Base-by-base conservation (phyloP, 2,888 invertebrate genomes). In the Anaspis maculata region DNA sequence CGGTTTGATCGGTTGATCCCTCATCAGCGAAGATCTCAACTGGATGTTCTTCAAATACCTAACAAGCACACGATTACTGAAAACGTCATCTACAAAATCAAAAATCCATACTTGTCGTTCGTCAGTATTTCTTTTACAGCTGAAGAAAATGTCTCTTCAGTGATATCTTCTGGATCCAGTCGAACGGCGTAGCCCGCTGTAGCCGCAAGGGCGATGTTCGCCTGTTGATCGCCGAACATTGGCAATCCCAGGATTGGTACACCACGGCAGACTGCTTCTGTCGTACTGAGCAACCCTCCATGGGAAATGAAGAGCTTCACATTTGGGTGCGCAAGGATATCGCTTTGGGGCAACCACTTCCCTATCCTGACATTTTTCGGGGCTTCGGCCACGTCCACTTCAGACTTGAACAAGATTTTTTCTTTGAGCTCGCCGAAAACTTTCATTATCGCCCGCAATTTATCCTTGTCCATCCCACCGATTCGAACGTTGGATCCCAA, bases 381-480 rank as follows among this genome's bases (percentile, higher is more conserved):
- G 43, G 71, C 66, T 19, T 70, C 68, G 1, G 67, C 62, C 7
- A 73, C 49, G 3, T 48, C 41, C 3, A 4, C 12, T 4, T 80
- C 79, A 73, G 75, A 81, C 61, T 81, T 81, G 76, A 78, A 78
- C 9, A 83, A 48, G 1, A 82, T 71, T 7, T 69, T 73, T 38
- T 76, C 74, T 33, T 76, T 73, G 0, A 79, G 45, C 37, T 65
- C 67, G 2, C 68, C 63, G 29, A 83, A 73, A 1, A 70, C 71
- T 34, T 72, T 71, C 12, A 32, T n/a, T n/a, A 36, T 32, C 6
- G 13, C 24, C 9, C 5, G 5, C 4, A 24, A 5, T 10, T 9
- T 24, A 9, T 11, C 24, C 5, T 11, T 10, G 5, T 5, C 10
- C 24, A 24, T 7, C 4, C 5, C 9, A 5, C 5, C 5, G 11